Conservation (phyloP, 1,140 invertebrate species). For the Lasioglossum baleicum region DNA sequence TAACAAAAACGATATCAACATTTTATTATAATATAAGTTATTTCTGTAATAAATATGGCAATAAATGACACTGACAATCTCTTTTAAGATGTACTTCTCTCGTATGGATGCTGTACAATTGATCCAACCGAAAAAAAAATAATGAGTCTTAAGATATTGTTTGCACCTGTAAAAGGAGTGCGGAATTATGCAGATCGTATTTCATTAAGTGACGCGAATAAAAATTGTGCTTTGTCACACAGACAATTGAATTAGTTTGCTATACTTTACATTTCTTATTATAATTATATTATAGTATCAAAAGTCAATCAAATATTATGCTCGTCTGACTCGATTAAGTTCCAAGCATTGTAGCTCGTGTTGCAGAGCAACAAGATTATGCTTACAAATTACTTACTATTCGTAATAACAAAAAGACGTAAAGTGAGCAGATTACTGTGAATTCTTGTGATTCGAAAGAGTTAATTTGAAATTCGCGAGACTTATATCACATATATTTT, state of each 20-base stretch:
- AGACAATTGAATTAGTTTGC: slow-evolving; percentile 6
- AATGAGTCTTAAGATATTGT: slow-evolving; percentile 4
- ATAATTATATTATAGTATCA: not conserved
- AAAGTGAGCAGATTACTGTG: slow-evolving; percentile 10
- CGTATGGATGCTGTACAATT: not conserved
- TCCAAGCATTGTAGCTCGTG: not conserved
- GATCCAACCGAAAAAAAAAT: slow-evolving; percentile 5
- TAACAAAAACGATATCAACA: not conserved
- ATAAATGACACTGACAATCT: not conserved
- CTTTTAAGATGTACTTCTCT: not conserved
- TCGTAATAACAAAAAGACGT: slow-evolving; percentile 12
- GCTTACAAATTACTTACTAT: slow-evolving; percentile 31
- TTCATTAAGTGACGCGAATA: slow-evolving; percentile 3
- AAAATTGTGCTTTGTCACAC: slow-evolving; percentile 23
- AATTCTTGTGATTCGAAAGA: not conserved
- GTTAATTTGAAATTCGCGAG: not conserved
- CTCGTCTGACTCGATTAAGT: not conserved
- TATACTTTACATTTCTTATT: slow-evolving; percentile 7
- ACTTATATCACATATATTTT: not conserved
- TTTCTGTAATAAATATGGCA: not conserved
- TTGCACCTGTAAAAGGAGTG: slow-evolving; percentile 40
- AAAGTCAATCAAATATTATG: slow-evolving; percentile 7
- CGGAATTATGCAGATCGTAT: slow-evolving; percentile 25
- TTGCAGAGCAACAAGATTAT: slow-evolving; percentile 12
- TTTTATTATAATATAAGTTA: too few relatives aligned